A percentile compares a stretch with the other conserved stretches of the same genome.
Conservation (phyloP, 1,140 invertebrate genomes). For the Meteorus sp. region DNA sequence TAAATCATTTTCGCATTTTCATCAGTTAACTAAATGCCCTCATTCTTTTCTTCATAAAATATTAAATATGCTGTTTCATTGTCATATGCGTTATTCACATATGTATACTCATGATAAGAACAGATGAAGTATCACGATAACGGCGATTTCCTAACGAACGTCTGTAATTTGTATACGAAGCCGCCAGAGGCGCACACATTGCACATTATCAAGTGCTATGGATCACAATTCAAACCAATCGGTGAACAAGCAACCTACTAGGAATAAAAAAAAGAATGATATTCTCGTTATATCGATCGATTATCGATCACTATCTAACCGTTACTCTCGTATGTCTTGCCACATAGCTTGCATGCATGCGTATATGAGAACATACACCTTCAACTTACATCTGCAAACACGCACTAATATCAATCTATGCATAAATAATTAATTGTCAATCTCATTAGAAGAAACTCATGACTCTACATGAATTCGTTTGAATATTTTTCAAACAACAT, state of each 20-base stretch:
- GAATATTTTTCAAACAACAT: no score
- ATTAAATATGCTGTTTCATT: no score
- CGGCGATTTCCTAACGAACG: conserved; percentile 32
- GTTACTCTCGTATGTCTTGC: background rate
- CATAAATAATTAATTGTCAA: no score
- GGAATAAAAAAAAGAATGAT: background rate
- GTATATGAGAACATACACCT: no score
- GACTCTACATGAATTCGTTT: no score
- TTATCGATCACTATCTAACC: conserved; percentile 8
- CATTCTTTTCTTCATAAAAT: no score
- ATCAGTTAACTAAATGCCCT: no score
- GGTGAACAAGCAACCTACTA: conserved; percentile 20
- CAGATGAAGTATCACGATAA: conserved; percentile 28
- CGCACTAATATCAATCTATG: no score
- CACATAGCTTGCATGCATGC: background rate
- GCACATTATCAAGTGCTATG: conserved; percentile 26
- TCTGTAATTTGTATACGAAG: conserved; percentile 32
- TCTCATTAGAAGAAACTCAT: no score
- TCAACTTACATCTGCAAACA: no score
- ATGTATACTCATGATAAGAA: conserved; percentile 23
- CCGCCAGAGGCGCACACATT: conserved; percentile 21
- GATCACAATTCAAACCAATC: conserved; percentile 32
- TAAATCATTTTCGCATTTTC: no score
- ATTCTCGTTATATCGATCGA: conserved; percentile 2
- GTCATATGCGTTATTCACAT: conserved; percentile 23